Evolutionary conservation across 2,113 vertebrate species (phyloP).

Genomic region (Prunella himalayana): DNA sequence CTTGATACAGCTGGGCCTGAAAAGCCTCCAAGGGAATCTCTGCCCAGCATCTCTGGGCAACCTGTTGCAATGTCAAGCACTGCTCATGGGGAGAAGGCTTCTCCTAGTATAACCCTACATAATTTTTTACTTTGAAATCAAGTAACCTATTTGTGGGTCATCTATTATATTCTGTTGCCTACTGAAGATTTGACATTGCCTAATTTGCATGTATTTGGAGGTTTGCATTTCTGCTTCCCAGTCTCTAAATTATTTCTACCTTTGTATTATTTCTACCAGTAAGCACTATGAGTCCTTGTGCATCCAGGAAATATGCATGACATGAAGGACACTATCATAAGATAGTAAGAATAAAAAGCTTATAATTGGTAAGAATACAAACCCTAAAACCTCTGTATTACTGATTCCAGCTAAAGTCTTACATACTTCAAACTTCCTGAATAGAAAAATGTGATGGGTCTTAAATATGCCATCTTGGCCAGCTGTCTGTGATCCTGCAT

Average conservation of each 20-base stretch:
- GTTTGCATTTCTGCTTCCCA: background rate
- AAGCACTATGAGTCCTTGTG: background rate
- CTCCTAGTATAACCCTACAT: background rate
- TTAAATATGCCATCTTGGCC: background rate
- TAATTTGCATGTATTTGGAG: background rate
- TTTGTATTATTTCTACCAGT: background rate
- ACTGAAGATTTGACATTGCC: background rate
- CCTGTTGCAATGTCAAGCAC: background rate
- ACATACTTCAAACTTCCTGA: background rate
- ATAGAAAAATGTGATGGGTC: background rate
- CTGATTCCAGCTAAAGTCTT: background rate
- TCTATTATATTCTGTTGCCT: background rate
- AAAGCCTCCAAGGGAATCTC: background rate
- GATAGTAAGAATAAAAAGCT: background rate
- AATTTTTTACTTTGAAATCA: background rate
- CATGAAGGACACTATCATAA: background rate
- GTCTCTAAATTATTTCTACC: background rate
- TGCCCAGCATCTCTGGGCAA: background rate
- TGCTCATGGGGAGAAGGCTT: background rate
- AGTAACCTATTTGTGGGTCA: background rate
- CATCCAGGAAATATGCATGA: background rate
- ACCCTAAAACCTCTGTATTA: background rate
- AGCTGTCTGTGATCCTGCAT: background rate
- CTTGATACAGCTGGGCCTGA: background rate
- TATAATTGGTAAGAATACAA: background rate